A percentile compares a stretch with the other conserved stretches of the same genome.
phyloP scores from a whole-genome alignment of 2,888 invertebrate genomes.

The Sarcophaga caerulescens region DNA sequence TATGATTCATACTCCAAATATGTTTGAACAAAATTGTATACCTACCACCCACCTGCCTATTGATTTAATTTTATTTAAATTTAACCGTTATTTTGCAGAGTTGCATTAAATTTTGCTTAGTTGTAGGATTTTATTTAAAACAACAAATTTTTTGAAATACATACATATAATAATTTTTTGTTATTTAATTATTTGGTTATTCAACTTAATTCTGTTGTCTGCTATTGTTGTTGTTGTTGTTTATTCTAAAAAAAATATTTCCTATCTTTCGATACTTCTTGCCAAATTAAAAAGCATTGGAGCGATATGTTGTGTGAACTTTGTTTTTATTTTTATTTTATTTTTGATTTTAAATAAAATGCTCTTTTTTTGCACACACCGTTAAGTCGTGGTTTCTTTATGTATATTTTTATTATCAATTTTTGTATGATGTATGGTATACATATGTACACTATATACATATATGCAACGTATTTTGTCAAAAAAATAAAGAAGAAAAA shows the following conservation, averaged over 20 bases:
- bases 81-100: not conserved
- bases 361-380: conserved; percentile 18
- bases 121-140: not conserved
- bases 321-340: conserved; percentile 33
- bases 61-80: no score
- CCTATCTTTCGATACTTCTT: conserved; percentile 23
- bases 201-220: conserved; percentile 70
- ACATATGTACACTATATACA: conserved; percentile 11
- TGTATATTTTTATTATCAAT: conserved; percentile 17
- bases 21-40: no score
- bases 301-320: conserved; percentile 41
- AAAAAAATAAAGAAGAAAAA: not conserved
- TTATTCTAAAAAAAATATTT: no score
- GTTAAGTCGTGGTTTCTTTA: conserved; percentile 12
- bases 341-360: conserved; percentile 8
- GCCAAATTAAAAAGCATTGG: not conserved
- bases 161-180: not conserved
- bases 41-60: no score
- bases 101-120: not conserved
- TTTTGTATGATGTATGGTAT: conserved; percentile 12
- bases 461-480: conserved; percentile 28
- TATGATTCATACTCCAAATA: no score
- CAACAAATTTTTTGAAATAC: not conserved
- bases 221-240: no score
- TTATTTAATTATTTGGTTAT: conserved; percentile 73